These are phyloP conservation scores for Amphipyra berbera DNA, from an alignment of 2,888 invertebrate genomes.

Conservation along the genomic window DNA sequence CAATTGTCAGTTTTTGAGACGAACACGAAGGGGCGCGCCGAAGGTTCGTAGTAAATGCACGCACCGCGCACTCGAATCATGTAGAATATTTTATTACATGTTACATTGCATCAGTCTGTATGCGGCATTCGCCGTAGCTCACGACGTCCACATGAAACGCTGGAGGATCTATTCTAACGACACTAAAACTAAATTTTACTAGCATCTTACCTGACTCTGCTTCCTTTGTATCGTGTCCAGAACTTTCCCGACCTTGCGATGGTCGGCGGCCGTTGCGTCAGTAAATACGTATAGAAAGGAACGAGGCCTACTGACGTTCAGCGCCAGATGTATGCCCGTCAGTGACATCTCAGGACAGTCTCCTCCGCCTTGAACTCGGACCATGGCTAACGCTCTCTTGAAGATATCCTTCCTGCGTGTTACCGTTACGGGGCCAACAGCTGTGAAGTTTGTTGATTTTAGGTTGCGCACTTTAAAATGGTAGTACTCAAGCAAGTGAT, in stretches of 20 bases:
- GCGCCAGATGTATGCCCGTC: slow-evolving; percentile 91
- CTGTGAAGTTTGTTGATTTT: slow-evolving; percentile 14
- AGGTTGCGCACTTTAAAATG: no score
- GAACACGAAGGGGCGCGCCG: no score
- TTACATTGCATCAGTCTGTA: no score
- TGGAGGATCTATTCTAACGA: background rate
- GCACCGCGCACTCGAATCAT: no score
- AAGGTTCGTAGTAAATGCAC: no score
- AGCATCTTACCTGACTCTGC: slow-evolving; percentile 91
- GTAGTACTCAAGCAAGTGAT: no score
- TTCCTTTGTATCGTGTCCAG: slow-evolving; percentile 92
- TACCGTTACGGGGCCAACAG: slow-evolving; percentile 87
- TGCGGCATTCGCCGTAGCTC: no score
- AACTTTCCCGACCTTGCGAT: slow-evolving; percentile 90
- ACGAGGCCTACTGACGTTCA: slow-evolving; percentile 91
- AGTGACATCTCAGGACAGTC: slow-evolving; percentile 94
- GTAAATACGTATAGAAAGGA: slow-evolving; percentile 94
- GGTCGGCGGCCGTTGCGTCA: slow-evolving; percentile 93
- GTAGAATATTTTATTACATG: no score
- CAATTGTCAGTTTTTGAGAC: no score
- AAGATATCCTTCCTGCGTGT: slow-evolving; percentile 91
- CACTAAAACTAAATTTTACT: no score
- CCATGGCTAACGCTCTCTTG: slow-evolving; percentile 87
- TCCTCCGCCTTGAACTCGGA: slow-evolving; percentile 92
- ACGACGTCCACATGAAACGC: no score